Conservation (phyloP, 2,888 invertebrate species). For the Dastarcus helophoroides region DNA sequence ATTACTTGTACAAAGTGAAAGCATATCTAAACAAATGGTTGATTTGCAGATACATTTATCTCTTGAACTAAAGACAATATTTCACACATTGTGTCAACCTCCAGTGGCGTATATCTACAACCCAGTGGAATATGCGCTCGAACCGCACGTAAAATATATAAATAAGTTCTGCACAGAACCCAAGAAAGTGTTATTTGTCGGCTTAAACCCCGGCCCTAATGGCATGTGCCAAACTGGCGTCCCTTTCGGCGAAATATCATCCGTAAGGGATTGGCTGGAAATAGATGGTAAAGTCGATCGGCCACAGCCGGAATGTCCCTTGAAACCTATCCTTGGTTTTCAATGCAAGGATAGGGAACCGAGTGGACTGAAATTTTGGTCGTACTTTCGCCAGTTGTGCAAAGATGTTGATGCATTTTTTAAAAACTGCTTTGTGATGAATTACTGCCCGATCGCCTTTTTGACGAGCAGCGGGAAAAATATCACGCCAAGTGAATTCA, state of each 20-base stretch:
- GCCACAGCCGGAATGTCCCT: constrained; percentile 56
- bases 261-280: constrained; percentile 66
- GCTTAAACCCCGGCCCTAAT: constrained; percentile 94
- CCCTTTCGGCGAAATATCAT: constrained; percentile 78
- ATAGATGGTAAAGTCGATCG: constrained; percentile 64
- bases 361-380: constrained; percentile 75
- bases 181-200: constrained; percentile 71
- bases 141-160: constrained; percentile 66
- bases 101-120: constrained; percentile 61
- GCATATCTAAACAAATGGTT: too few relatives aligned
- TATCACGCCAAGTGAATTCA: constrained; percentile 78
- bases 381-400: constrained; percentile 58
- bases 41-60: too few relatives aligned
- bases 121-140: constrained; percentile 74
- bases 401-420: constrained; percentile 66
- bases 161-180: constrained; percentile 50
- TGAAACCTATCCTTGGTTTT: constrained; percentile 64
- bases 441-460: constrained; percentile 82
- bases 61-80: too few relatives aligned
- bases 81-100: too few relatives aligned
- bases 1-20: too few relatives aligned
- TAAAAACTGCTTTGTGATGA: constrained; percentile 68
- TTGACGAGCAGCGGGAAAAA: constrained; percentile 67
- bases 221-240: constrained; percentile 94
- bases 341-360: constrained; percentile 57